Percentiles rank a stretch among this genome's conserved stretches.
Evolutionary conservation across 2,797 vertebrate species (phyloP).

Genomic region (Clarias fuscus): DNA sequence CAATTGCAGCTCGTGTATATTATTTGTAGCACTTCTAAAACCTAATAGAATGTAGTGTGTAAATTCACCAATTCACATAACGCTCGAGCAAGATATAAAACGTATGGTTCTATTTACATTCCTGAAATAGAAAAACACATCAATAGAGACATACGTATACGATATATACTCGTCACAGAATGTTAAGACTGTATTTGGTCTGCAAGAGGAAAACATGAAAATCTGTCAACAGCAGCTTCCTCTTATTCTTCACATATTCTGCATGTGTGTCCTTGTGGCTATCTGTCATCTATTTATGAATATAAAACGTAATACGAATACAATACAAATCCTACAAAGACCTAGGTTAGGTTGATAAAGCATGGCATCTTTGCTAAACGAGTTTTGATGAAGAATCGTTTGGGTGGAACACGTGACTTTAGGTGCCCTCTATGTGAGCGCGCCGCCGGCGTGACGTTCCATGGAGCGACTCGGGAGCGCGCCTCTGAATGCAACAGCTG

Average conservation of each 20-base stretch:
- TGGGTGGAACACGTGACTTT: slow-evolving; percentile 51
- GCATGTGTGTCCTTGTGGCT: neutral
- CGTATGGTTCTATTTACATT: neutral
- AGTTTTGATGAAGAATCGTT: slow-evolving; percentile 43
- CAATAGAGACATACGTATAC: neutral
- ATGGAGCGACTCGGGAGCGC: slow-evolving; percentile 52
- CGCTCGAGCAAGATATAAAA: neutral
- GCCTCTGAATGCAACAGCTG: slow-evolving; percentile 76
- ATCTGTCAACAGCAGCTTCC: slow-evolving; percentile 11
- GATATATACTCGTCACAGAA: neutral
- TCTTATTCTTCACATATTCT: neutral
- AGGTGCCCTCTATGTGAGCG: slow-evolving; percentile 50
- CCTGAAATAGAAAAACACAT: neutral
- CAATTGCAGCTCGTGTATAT: neutral
- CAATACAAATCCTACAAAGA: neutral
- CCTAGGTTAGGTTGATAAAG: neutral
- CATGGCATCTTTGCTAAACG: neutral
- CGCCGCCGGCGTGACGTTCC: slow-evolving; percentile 38
- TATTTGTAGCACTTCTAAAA: neutral
- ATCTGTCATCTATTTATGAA: neutral
- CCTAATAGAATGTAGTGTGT: slow-evolving; percentile 2
- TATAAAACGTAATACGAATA: neutral
- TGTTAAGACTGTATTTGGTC: neutral
- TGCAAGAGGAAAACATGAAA: slow-evolving; percentile 7
- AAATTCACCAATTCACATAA: neutral